A percentile compares a stretch with the other conserved stretches of the same genome.
Conservation (phyloP, 2,888 invertebrate species). For the Ptychoptera contaminata region DNA sequence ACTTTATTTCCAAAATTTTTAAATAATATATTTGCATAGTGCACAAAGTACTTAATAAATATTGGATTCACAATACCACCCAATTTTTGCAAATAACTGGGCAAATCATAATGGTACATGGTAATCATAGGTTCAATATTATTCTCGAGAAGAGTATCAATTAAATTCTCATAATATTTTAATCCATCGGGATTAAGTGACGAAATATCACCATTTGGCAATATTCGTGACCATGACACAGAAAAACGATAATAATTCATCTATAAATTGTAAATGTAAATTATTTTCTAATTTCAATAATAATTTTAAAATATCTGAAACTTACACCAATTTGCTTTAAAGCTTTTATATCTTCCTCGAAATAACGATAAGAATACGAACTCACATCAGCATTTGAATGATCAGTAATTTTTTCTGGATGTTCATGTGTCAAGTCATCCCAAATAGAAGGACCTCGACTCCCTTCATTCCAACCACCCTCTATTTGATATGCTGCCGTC, state of each 20-base stretch:
- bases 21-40: slow-evolving; percentile 33
- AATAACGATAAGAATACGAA: slow-evolving; percentile 39
- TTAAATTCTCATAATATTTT: slow-evolving; percentile 46
- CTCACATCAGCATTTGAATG: slow-evolving; percentile 35
- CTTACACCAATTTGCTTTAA: slow-evolving; percentile 33
- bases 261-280: background rate
- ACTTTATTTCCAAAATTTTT: slow-evolving; percentile 33
- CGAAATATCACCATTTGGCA: slow-evolving; percentile 39
- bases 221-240: slow-evolving; percentile 45
- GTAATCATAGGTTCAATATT: slow-evolving; percentile 45
- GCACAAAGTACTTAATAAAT: slow-evolving; percentile 33
- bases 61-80: slow-evolving; percentile 36
- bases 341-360: slow-evolving; percentile 35
- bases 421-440: slow-evolving; percentile 21
- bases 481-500: slow-evolving; percentile 31
- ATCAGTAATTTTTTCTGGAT: slow-evolving; percentile 23
- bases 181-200: slow-evolving; percentile 42
- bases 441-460: slow-evolving; percentile 32
- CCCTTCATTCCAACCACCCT: slow-evolving; percentile 39
- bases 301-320: too few species aligned
- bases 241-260: slow-evolving; percentile 35
- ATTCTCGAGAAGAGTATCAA: slow-evolving; percentile 41
- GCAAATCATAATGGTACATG: slow-evolving; percentile 39
- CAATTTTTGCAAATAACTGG: slow-evolving; percentile 35
- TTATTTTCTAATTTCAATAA: too few species aligned